Conservation (phyloP, 1,140 invertebrate species). For the Grapholita molesta region DNA sequence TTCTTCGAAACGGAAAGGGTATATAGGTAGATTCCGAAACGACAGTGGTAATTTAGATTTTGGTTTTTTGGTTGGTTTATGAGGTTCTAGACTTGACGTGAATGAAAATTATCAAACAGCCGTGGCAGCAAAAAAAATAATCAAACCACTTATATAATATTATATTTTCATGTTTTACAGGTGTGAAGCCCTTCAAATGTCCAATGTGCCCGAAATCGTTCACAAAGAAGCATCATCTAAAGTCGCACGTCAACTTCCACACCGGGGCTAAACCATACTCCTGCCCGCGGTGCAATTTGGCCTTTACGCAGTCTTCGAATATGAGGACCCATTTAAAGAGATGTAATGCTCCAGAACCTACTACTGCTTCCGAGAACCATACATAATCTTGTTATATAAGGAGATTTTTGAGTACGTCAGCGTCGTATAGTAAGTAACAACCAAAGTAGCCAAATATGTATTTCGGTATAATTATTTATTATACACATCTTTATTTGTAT, state of each 20-base stretch:
- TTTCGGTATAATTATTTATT: too few species aligned
- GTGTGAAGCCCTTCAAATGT: constrained; percentile 93
- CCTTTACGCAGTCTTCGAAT: constrained; percentile 88
- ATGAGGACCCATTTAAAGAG: constrained; percentile 89
- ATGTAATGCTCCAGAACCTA: constrained; percentile 62
- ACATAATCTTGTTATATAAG: neutral
- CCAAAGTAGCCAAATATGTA: too few species aligned
- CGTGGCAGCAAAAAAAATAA: too few species aligned
- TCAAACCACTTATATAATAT: constrained; percentile 6
- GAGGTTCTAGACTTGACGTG: too few species aligned
- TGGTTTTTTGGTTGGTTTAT: too few species aligned
- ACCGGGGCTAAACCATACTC: constrained; percentile 87
- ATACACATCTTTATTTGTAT: too few species aligned
- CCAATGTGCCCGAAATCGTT: constrained; percentile 91
- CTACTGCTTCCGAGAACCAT: neutral
- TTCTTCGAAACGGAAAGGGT: too few species aligned
- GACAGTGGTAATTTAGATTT: too few species aligned
- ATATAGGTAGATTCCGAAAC: too few species aligned
- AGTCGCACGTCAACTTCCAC: constrained; percentile 91
- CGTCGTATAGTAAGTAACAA: too few species aligned
- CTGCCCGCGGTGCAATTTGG: constrained; percentile 84
- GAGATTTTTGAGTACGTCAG: too few species aligned
- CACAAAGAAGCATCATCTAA: constrained; percentile 90
- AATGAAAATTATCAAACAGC: too few species aligned
- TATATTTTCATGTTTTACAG: constrained; percentile 52